Base-by-base conservation (phyloP, 2,888 invertebrate genomes). In the Aricia artaxerxes region DNA sequence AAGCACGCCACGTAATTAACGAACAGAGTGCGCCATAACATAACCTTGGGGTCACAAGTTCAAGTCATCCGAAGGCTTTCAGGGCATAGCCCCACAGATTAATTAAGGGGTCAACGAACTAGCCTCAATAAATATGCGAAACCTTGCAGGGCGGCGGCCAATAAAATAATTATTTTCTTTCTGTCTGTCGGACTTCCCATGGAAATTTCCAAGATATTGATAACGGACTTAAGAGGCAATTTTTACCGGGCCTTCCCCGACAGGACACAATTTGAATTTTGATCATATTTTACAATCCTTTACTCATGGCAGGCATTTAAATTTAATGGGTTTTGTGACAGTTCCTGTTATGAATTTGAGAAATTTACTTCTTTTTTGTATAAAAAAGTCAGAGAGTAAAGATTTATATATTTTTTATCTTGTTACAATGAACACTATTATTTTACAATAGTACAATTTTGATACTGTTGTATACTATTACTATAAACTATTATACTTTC, bases 101-200 rank as follows among this genome's bases (percentile, higher is more conserved):
- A 64, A 64, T 64, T 9, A 64, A 31, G 31, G 64, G 64, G 31
- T 64, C 4, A 64, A 9, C 31, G 64, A 64, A 64, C 61, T 60
- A 60, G 60, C 64, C 31, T 11, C 64, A 64, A 64, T 61, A 24
- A 61, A 61, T 64, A 64, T 7, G 31, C 64, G 64, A 64, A 64
- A 64, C 64, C 64, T 31, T 64, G 64, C 64, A 64, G 31, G 64
- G 31, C 11, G 64, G 31, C 64, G 11, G 2, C 64, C 31, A 64
- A 64, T 31, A 24, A 31, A 24, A 64, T 24, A 1, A 61, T 61
- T 6, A 60, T 60, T 24, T 6, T n/a, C n/a, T 61, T 24, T 61
- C 4, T 61, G 64, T 11, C 64, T 11, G 2, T 64, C 24, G 31
- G 31, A 64, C 64, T 31, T n/a, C 24, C 61, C 31, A 64, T 64